phyloP scores from a whole-genome alignment of 2,113 vertebrate species.

The Gorsachius goisagi region DNA sequence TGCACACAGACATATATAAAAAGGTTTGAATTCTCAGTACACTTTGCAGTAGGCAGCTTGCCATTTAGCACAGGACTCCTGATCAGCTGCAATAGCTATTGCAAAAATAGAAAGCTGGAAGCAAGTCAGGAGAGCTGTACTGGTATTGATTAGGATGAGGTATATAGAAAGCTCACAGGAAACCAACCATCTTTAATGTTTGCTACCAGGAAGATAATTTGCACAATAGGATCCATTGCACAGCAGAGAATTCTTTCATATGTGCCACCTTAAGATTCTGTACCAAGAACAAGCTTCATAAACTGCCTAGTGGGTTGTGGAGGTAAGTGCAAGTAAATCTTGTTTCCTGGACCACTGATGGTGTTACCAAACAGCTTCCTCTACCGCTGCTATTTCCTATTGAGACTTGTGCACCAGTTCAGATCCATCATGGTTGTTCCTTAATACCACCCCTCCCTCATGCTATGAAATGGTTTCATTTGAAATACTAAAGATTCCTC shows the following conservation, averaged over 20 bases:
- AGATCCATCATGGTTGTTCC: fast-evolving
- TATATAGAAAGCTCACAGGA: background rate
- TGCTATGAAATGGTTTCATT: background rate
- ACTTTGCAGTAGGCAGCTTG: background rate
- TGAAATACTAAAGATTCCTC: background rate
- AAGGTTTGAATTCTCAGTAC: background rate
- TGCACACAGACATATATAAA: too few species aligned
- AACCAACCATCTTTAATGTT: background rate
- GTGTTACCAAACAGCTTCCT: background rate
- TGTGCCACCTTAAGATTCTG: background rate
- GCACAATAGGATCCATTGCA: background rate
- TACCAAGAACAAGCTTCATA: background rate
- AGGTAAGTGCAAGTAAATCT: background rate
- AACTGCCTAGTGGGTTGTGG: fast-evolving
- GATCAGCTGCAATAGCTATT: background rate
- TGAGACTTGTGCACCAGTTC: too few species aligned
- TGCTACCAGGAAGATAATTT: background rate
- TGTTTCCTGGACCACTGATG: background rate
- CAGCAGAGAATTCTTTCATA: background rate
- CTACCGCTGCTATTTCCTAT: background rate
- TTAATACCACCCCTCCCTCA: background rate
- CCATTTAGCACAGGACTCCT: background rate
- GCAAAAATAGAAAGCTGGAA: background rate
- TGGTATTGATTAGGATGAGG: background rate
- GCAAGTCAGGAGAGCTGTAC: background rate